Evolutionary conservation across 2,797 vertebrate genomes (phyloP), one percentile per base, ranked within the genome.

Genomic region (Pitangus sulphuratus): DNA sequence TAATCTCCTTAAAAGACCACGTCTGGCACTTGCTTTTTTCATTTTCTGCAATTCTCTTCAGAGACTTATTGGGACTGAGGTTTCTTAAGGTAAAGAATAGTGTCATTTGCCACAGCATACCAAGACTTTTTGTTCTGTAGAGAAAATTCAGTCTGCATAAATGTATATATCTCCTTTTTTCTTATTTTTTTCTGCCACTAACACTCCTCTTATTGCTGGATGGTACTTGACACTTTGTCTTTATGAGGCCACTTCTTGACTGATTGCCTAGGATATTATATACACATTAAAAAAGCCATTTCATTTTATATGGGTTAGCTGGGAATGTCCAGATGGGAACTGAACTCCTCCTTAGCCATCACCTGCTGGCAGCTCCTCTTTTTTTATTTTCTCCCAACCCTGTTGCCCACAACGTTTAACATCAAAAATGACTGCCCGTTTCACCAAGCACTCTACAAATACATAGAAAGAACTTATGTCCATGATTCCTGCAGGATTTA

Each of bases 41-140:
- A 77, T 95, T 95, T 83, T 83, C 84, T 69, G n/a, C 31, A 68
- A 25, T 56, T 77, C 18, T 91, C 54, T 76, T 91, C 44, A 70
- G 80, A 92, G 57, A 64, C 54, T 75, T 74, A 69, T 30, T 74
- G 44, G 54, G 74, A 56, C 35, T 68, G 26, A 37, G 13, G 33
- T 21, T 95, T 51, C 57, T 75, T 68, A 62, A 92, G 56, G 87
- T 90, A 68, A 87, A 93, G 44, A 86, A 60, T 61, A 47, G 30
- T 28, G 51, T 45, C 44, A 81, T 71, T 93, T 93, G 44, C 80
- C 62, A 50, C 28, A 85, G 45, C 77, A 20, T 45, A 42, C 35
- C 17, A 61, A 74, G 4, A 0, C 15, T 15, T 77, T 70, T 69
- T 66, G 48, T 77, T 84, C 62, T 83, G 33, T 33, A 76, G 54